phyloP scores from a whole-genome alignment of 2,113 vertebrate species.

The Heterotilapia buettikoferi region DNA sequence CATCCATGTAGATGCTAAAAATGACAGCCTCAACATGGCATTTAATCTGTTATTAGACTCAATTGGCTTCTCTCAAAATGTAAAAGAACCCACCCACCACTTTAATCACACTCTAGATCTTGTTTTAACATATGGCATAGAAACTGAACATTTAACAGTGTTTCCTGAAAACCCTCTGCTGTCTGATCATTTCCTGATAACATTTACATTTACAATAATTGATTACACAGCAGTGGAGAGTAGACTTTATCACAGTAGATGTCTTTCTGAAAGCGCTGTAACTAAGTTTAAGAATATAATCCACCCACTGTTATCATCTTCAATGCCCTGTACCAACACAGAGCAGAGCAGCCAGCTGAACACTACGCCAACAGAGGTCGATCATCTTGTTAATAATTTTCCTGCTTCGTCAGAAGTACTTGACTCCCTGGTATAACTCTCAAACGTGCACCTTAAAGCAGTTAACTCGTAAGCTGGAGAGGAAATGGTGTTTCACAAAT shows the following conservation, averaged over 20 bases:
- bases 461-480: background rate
- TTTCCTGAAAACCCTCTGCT: background rate
- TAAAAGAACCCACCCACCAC: background rate
- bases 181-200: background rate
- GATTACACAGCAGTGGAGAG: rapidly evolving
- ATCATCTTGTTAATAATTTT: background rate
- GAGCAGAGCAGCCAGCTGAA: background rate
- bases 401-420: background rate
- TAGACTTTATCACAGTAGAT: rapidly evolving
- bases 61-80: rapidly evolving
- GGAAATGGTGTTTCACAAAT: background rate
- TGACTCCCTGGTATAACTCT: background rate
- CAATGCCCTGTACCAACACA: background rate
- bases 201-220: background rate
- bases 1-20: background rate
- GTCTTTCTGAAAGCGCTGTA: background rate
- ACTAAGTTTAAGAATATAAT: background rate
- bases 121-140: rapidly evolving
- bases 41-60: background rate
- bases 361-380: rapidly evolving
- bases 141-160: background rate
- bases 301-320: background rate
- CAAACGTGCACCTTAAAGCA: background rate
- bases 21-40: background rate
- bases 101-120: background rate